phyloP scores from a whole-genome alignment of 2,113 vertebrate species.

The Suncus etruscus region DNA sequence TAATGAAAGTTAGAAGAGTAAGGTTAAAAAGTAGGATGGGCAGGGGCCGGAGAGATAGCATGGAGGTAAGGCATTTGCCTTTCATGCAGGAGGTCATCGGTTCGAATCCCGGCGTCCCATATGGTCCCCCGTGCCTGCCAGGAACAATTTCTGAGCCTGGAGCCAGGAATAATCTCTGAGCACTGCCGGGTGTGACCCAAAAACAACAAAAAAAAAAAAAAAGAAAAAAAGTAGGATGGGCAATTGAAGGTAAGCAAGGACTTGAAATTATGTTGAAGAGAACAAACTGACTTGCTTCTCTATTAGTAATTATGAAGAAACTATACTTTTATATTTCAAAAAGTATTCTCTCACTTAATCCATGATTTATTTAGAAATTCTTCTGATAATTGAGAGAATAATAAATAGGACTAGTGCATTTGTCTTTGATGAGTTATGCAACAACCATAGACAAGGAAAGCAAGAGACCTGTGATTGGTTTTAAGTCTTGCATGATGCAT shows the following conservation, averaged over 20 bases:
- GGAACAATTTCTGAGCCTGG: too few species aligned
- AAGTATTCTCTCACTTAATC: background rate
- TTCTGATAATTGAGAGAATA: background rate
- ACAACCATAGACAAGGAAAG: background rate
- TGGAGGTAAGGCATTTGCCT: too few species aligned
- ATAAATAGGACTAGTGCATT: background rate
- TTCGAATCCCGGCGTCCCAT: too few species aligned
- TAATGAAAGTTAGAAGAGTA: background rate
- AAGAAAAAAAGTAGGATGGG: too few species aligned
- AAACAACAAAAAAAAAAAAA: too few species aligned
- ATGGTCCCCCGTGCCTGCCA: too few species aligned
- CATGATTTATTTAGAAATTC: background rate
- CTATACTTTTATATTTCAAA: slow-evolving; percentile 21
- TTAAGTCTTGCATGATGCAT: background rate
- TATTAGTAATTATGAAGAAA: background rate
- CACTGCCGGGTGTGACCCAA: too few species aligned
- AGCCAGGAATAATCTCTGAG: too few species aligned
- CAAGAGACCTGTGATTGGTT: background rate
- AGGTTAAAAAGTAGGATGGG: background rate
- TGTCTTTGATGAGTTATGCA: background rate
- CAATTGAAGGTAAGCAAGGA: background rate
- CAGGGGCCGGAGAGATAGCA: too few species aligned
- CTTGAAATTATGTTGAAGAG: background rate
- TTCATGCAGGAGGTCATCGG: too few species aligned
- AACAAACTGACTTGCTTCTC: background rate